These are phyloP conservation scores for Dryobates pubescens DNA, from an alignment of 2,797 vertebrate species.

Conservation along the genomic window DNA sequence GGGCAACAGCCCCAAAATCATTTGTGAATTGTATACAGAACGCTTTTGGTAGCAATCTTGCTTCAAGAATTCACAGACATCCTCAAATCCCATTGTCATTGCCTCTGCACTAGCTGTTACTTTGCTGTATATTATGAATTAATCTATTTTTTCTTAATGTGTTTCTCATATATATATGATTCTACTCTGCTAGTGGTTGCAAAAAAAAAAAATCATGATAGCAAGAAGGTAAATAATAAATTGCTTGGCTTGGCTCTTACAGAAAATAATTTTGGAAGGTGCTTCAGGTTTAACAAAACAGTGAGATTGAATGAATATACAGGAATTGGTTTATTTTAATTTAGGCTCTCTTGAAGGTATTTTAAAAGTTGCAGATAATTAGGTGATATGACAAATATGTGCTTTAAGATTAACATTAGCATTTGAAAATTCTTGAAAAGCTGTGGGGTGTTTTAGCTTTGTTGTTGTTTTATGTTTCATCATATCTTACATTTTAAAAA, in stretches of 20 bases:
- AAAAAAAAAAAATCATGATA: not conserved
- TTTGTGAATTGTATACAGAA: conserved; percentile 49
- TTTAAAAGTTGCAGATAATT: not conserved
- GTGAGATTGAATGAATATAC: not conserved
- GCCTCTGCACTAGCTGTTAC: not conserved
- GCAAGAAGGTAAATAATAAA: not conserved
- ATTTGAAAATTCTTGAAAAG: not conserved
- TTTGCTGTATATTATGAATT: not conserved
- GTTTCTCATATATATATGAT: not conserved
- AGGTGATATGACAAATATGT: not conserved
- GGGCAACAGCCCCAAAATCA: conserved; percentile 47
- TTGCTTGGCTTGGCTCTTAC: not conserved
- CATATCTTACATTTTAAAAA: not conserved
- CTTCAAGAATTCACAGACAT: conserved; percentile 15
- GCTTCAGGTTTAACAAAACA: not conserved
- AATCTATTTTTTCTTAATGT: not conserved
- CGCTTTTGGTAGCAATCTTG: conserved; percentile 37
- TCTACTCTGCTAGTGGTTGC: not conserved
- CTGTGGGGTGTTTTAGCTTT: too few species aligned
- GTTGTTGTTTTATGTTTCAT: not conserved
- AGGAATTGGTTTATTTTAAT: not conserved
- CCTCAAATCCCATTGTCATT: not conserved
- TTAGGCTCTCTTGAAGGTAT: not conserved
- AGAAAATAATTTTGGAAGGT: not conserved
- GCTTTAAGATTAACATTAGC: not conserved